These are phyloP conservation scores for Oreochromis mossambicus DNA, from an alignment of 2,797 vertebrate genomes.

Conservation along the genomic window DNA sequence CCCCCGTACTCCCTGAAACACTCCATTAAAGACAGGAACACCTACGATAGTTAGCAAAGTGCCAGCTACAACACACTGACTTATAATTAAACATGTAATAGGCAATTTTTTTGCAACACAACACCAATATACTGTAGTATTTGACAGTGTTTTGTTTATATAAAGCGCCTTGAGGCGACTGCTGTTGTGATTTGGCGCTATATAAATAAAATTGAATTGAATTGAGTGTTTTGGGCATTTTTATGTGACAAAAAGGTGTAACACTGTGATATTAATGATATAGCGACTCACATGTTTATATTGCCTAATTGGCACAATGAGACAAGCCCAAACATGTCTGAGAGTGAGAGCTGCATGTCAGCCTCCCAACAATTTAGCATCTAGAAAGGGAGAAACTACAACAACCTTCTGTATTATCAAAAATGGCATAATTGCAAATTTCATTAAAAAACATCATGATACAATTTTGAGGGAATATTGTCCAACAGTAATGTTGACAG, in stretches of 20 bases:
- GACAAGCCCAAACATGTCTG: background rate
- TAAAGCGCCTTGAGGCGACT: no score
- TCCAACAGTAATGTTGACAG: background rate
- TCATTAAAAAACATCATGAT: background rate
- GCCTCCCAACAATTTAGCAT: background rate
- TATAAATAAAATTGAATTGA: no score
- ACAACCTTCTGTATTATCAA: background rate
- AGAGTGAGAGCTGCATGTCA: background rate
- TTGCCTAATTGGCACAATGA: background rate
- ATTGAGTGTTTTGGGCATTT: background rate
- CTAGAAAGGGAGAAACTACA: background rate
- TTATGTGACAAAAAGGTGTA: background rate
- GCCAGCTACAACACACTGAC: background rate
- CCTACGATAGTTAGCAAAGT: background rate
- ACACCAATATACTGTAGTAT: background rate
- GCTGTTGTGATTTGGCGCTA: no score
- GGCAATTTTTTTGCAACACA: background rate
- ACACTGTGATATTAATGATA: background rate
- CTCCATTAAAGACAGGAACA: background rate
- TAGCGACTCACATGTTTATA: background rate
- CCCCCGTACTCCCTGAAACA: background rate
- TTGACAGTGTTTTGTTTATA: background rate
- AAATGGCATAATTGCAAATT: background rate
- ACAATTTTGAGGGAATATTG: background rate
- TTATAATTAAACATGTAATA: background rate